phyloP scores from a whole-genome alignment of 1,140 invertebrate genomes.

The Vanessa tameamea region DNA sequence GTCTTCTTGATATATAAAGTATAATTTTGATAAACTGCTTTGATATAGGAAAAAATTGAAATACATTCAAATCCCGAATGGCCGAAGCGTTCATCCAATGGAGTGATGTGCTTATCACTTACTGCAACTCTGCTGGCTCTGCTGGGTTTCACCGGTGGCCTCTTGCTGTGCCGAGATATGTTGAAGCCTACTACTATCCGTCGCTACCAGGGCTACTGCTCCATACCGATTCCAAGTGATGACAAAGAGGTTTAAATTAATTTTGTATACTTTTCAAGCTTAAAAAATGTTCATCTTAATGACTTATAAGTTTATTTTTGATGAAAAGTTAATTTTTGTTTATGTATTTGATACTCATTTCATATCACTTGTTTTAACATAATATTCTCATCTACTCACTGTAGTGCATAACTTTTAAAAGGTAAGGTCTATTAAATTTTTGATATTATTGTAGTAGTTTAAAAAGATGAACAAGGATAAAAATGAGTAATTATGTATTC shows the following conservation, averaged over 20 bases:
- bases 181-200: conserved; percentile 81
- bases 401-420: no score
- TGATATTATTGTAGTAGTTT: no score
- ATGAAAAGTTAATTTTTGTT: no score
- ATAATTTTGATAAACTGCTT: not conserved
- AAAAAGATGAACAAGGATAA: no score
- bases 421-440: no score
- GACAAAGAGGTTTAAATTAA: conserved; percentile 38
- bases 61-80: conserved; percentile 9
- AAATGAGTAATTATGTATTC: no score
- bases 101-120: conserved; percentile 81
- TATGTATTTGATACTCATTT: no score
- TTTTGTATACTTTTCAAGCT: not conserved
- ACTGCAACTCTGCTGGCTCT: conserved; percentile 87
- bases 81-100: conserved; percentile 21
- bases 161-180: conserved; percentile 89
- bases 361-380: no score
- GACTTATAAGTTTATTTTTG: no score
- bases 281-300: no score
- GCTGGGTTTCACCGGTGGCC: conserved; percentile 88
- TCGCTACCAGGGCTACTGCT: conserved; percentile 85
- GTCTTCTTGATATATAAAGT: no score
- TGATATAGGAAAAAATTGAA: conserved; percentile 28
- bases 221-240: conserved; percentile 83
- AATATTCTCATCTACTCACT: no score